Base-by-base conservation (phyloP, 2,797 vertebrate genomes). In the Menidia menidia region DNA sequence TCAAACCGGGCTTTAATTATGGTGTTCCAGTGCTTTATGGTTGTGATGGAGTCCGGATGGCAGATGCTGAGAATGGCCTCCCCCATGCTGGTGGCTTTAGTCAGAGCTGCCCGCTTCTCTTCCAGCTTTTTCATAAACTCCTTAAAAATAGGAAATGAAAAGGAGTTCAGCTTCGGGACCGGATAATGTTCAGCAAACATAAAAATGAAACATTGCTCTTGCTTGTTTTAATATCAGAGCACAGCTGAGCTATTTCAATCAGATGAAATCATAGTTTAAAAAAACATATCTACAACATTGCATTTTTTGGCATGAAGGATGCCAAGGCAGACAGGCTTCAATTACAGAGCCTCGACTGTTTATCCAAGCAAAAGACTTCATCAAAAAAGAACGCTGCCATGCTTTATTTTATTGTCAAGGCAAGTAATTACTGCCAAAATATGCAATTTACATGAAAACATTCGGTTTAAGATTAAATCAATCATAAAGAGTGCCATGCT, bases 11-110 rank as follows among this genome's bases (percentile, higher is more conserved):
- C 97, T 93, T 95, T 96, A 92, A 99, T 99, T 89, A 99, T 98
- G 57, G 98, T 99, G 89, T 98, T 98, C 98, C 98, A 99, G 94
- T 99, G 97, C 86, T 99, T 99, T 89, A 99, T 96, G 87, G 98
- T 98, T 78, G 97, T 98, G 90, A 98, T 96, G 43, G 97, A 99
- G 87, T 99, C 98, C 15, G 98, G 97, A 85, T 99, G 98, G 93
- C 98, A 98, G 91, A 98, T 95, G 83, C 93, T 91, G 83, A 99
- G 85, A 76, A 99, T 95, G 7, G 95, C 94, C 63, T 99, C 97
- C 35, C 98, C 98, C 96, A 98, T 95, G 48, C 93, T 88, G 69
- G 94, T 95, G 9, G 97, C 97, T 91, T 97, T 97, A 90, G 92
- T 96, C 64, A 99, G 88, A 69, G 95, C 95, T 16, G 91, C 81